Conservation (phyloP, 2,113 vertebrate genomes). For the Malaclemys terrapin region DNA sequence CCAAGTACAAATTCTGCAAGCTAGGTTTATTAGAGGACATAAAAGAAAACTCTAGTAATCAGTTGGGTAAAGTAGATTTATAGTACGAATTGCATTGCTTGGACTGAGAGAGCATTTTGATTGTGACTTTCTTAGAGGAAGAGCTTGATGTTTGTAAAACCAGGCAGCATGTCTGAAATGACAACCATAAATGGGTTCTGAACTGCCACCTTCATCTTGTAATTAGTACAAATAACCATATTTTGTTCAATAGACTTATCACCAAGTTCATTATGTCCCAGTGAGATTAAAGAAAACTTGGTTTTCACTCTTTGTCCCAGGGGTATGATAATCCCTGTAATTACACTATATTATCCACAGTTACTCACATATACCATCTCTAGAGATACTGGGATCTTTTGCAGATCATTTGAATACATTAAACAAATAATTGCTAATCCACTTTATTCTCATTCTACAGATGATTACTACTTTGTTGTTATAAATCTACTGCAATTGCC, state of each 20-base stretch:
- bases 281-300: constrained; percentile 57
- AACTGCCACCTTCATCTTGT: constrained; percentile 67
- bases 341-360: constrained; percentile 50
- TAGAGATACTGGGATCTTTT: constrained; percentile 32
- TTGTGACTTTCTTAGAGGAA: constrained; percentile 54
- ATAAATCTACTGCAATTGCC: background rate
- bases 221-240: constrained; percentile 41
- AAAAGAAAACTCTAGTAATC: background rate
- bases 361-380: constrained; percentile 17
- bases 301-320: constrained; percentile 15
- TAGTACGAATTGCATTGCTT: constrained; percentile 22
- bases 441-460: background rate
- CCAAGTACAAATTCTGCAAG: background rate
- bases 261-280: constrained; percentile 36
- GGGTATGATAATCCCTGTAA: constrained; percentile 63
- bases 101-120: background rate
- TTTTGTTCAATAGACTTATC: background rate
- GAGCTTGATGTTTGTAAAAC: constrained; percentile 49
- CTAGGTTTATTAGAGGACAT: background rate
- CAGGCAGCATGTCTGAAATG: constrained; percentile 31
- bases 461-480: background rate
- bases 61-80: constrained; percentile 17
- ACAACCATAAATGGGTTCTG: constrained; percentile 57
- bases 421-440: background rate
- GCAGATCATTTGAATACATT: constrained; percentile 36